Evolutionary conservation across 2,113 vertebrate species (phyloP).

Genomic region (Chelonoidis abingdonii): DNA sequence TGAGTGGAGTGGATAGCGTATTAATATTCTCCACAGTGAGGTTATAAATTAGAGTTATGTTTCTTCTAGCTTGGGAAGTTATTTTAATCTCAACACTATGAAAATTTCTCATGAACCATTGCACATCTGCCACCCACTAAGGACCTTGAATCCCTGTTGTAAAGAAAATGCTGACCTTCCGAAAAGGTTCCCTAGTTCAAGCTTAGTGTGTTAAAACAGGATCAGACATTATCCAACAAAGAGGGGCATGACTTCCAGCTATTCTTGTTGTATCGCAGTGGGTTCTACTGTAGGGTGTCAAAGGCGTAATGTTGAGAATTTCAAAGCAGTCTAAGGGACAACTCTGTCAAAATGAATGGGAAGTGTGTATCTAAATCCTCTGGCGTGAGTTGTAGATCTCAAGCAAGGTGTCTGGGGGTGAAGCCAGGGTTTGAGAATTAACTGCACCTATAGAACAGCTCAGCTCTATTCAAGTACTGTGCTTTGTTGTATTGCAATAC

Average conservation of each 20-base stretch:
- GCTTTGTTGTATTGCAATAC: neutral
- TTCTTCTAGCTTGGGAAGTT: neutral
- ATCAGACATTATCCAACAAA: no score
- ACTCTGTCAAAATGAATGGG: neutral
- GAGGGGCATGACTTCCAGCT: neutral
- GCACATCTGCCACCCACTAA: constrained; percentile 28
- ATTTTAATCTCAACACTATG: constrained; percentile 5
- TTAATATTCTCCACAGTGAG: neutral
- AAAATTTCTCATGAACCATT: constrained; percentile 4
- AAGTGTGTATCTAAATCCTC: neutral
- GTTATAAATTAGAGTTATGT: constrained; percentile 17
- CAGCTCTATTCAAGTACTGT: accelerated
- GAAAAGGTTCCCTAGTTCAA: neutral
- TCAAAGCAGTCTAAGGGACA: accelerated
- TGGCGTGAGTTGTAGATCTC: neutral
- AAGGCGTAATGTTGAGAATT: neutral
- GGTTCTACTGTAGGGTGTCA: neutral
- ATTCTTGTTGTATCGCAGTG: neutral
- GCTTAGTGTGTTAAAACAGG: neutral
- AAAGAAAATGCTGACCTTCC: constrained; percentile 8
- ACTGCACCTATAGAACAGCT: accelerated
- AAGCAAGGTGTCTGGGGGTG: neutral
- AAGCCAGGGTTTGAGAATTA: neutral
- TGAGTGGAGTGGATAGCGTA: accelerated
- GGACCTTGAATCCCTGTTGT: neutral